These are phyloP conservation scores for Dissostichus mawsoni DNA, from an alignment of 2,113 vertebrate species.

Conservation along the genomic window DNA sequence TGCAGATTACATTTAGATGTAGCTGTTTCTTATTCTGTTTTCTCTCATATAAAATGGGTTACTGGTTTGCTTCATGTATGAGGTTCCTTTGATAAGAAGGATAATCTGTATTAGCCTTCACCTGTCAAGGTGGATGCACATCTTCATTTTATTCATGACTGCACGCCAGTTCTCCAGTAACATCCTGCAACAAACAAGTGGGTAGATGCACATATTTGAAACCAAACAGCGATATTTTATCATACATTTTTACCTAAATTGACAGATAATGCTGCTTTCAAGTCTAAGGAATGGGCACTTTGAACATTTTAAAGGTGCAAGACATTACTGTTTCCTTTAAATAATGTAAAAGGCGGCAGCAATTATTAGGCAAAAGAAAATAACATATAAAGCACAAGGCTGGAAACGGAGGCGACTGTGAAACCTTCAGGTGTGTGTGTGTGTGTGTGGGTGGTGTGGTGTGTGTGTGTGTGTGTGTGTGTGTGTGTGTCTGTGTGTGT, in stretches of 20 bases:
- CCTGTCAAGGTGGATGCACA: slow-evolving; percentile 70
- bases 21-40: not conserved
- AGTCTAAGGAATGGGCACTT: not conserved
- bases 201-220: not conserved
- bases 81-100: slow-evolving; percentile 68
- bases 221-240: not conserved
- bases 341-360: not conserved
- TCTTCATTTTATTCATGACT: slow-evolving; percentile 52
- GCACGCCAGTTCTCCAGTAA: slow-evolving; percentile 35
- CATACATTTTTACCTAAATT: not conserved
- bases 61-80: slow-evolving; percentile 49
- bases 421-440: not conserved
- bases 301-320: not conserved
- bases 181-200: not conserved
- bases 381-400: not conserved
- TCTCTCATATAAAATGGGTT: slow-evolving; percentile 49
- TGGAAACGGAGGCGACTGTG: not conserved
- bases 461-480: not conserved
- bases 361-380: slow-evolving; percentile 6
- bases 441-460: too few relatives aligned
- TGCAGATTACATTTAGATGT: not conserved
- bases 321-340: not conserved
- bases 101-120: slow-evolving; percentile 84
- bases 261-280: not conserved
- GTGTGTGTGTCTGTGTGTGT: not conserved